Evolutionary conservation across 2,113 vertebrate genomes (phyloP).

Genomic region (Xerus inauris): DNA sequence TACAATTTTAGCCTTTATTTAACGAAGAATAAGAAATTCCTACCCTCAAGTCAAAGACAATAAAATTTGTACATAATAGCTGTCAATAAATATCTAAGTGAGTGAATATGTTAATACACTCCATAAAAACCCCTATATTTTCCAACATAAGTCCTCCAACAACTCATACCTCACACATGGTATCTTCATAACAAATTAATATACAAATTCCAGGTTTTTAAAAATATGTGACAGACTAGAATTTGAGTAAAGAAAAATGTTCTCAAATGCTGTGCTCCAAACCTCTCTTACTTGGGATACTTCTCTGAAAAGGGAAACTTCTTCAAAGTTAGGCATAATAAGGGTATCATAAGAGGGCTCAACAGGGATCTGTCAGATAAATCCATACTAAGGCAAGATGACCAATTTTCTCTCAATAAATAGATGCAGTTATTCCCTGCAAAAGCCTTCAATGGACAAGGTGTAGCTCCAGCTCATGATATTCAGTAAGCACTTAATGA

Average conservation of each 20-base stretch:
- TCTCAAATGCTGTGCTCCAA: neutral
- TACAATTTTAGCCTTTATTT: constrained; percentile 6
- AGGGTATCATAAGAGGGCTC: neutral
- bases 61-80: neutral
- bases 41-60: constrained; percentile 28
- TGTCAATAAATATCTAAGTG: constrained; percentile 34
- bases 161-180: neutral
- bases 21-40: constrained; percentile 43
- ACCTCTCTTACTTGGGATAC: neutral
- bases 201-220: neutral
- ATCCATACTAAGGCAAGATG: constrained; percentile 4
- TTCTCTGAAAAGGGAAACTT: constrained; percentile 23
- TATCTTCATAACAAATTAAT: constrained; percentile 11
- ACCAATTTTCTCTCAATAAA: constrained; percentile 49
- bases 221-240: neutral
- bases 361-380: constrained; percentile 25
- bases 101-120: constrained; percentile 22
- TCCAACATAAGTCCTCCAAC: constrained; percentile 43
- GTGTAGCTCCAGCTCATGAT: constrained; percentile 1
- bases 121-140: constrained; percentile 34
- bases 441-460: neutral
- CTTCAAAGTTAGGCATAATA: constrained; percentile 12
- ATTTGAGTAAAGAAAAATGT: constrained; percentile 49
- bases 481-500: constrained; percentile 16
- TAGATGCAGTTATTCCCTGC: neutral